phyloP scores from a whole-genome alignment of 2,888 invertebrate genomes.

The Anodontia alba region DNA sequence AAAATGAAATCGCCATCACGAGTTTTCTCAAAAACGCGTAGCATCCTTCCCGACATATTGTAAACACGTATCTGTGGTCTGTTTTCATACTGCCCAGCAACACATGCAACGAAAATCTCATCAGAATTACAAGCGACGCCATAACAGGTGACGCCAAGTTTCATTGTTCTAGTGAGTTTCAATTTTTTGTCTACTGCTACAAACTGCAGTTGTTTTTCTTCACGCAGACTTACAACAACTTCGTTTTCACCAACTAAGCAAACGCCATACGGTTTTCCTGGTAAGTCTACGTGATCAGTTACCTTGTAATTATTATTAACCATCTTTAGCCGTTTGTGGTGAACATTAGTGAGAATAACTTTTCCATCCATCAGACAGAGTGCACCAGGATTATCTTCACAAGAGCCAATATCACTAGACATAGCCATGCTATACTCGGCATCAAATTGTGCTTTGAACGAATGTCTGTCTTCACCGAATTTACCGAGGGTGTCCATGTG shows the following conservation, averaged over 20 bases:
- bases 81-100: slow-evolving; percentile 55
- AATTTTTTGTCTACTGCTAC: slow-evolving; percentile 51
- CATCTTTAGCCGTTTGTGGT: slow-evolving; percentile 58
- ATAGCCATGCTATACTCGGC: slow-evolving; percentile 49
- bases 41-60: slow-evolving; percentile 54
- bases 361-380: slow-evolving; percentile 45
- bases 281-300: slow-evolving; percentile 51
- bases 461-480: slow-evolving; percentile 51
- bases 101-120: slow-evolving; percentile 46
- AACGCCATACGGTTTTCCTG: slow-evolving; percentile 58
- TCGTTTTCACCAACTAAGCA: slow-evolving; percentile 43
- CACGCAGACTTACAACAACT: slow-evolving; percentile 43
- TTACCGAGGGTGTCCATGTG: slow-evolving; percentile 39
- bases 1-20: slow-evolving; percentile 43
- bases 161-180: slow-evolving; percentile 31
- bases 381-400: slow-evolving; percentile 53
- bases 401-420: slow-evolving; percentile 50
- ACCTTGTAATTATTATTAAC: slow-evolving; percentile 36
- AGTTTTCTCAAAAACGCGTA: slow-evolving; percentile 45
- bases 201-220: slow-evolving; percentile 54
- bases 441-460: slow-evolving; percentile 45
- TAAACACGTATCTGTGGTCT: slow-evolving; percentile 55
- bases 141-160: slow-evolving; percentile 50
- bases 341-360: slow-evolving; percentile 47
- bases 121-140: slow-evolving; percentile 47